phyloP scores from a whole-genome alignment of 2,888 invertebrate genomes.

The Drosophila yooni region DNA sequence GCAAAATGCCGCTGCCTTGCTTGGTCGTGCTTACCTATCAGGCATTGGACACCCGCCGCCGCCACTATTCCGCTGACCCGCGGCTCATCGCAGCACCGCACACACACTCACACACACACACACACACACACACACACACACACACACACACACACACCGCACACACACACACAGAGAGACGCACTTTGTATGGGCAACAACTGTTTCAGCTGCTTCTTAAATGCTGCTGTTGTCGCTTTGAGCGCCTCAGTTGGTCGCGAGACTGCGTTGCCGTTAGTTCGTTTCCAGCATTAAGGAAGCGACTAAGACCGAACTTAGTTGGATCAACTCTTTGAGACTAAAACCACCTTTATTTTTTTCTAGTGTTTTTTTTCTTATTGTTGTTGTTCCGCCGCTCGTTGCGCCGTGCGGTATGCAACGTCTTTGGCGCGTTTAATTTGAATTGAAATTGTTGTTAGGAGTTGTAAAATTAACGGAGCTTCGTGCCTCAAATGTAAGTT shows the following conservation, averaged over 20 bases:
- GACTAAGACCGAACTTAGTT: conserved; percentile 8
- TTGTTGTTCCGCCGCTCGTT: conserved; percentile 15
- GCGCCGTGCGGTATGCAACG: conserved; percentile 55
- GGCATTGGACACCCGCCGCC: conserved; percentile 3
- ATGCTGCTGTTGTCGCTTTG: conserved; percentile 58
- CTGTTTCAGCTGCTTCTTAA: conserved; percentile 65
- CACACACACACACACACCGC: background rate
- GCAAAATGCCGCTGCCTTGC: conserved; percentile 36
- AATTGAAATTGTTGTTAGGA: conserved; percentile 31
- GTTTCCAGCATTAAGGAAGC: conserved; percentile 44
- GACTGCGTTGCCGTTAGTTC: conserved; percentile 72
- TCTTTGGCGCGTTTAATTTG: conserved; percentile 46
- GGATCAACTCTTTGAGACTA: conserved; percentile 20
- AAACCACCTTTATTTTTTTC: conserved; percentile 39
- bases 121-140: background rate
- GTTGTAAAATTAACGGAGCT: conserved; percentile 8
- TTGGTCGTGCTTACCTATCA: conserved; percentile 11
- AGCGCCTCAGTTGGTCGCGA: conserved; percentile 75
- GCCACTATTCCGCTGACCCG: background rate
- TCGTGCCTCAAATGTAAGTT: conserved; percentile 52
- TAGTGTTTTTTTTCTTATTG: conserved; percentile 36
- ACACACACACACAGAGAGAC: conserved; percentile 8
- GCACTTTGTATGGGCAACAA: conserved; percentile 29
- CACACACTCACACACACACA: background rate
- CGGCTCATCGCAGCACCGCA: background rate